Evolutionary conservation across 2,888 invertebrate genomes (phyloP), one percentile per base, ranked within the genome.

Genomic region (Hypselothyrea guttata): DNA sequence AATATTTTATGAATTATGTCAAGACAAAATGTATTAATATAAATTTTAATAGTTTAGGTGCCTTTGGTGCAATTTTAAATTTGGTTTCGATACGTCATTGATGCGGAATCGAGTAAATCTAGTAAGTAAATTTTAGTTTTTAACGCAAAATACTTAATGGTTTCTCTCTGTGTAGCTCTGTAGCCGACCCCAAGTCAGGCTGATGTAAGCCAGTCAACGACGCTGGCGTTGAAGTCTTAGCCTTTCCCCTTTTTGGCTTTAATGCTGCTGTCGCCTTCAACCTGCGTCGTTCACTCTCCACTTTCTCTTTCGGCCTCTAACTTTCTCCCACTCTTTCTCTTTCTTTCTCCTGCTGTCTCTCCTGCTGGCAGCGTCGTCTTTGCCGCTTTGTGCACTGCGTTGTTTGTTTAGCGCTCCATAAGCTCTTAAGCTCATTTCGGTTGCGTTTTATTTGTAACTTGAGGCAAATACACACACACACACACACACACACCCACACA

Each of bases 381-480:
- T 81, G 84, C 81, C 70, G 81, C 75, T 78, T 78, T 84, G 78
- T 84, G 69, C 64, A 69, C 67, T 72, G 54, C 79, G 79, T 69
- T 78, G 78, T 78, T 78, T 78, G 85, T 84, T 78, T 84, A 84
- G 83, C 78, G 78, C 83, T 78, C 69, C 76, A 75, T 84, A 78
- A 78, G 85, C 78, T 84, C 78, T 84, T 78, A 78, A 78, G 78
- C 78, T 78, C 76, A 84, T 78, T 78, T 78, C 57, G 85, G 78
- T 78, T 84, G 79, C 79, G 79, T 78, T 84, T 83, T 78, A 78
- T 78, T 84, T 84, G 78, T 84, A 84, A 83, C 85, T 84, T 66
- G 66, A 83, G 69, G 79, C 78, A 74, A 63, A 60, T 56, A 44
- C 45, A 53, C 61, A 34, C 28, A 64, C 40, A 53, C 52, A 35